A percentile compares a stretch with the other conserved stretches of the same genome.
Evolutionary conservation across 2,113 vertebrate genomes (phyloP).

Genomic region (Bos javanicus): DNA sequence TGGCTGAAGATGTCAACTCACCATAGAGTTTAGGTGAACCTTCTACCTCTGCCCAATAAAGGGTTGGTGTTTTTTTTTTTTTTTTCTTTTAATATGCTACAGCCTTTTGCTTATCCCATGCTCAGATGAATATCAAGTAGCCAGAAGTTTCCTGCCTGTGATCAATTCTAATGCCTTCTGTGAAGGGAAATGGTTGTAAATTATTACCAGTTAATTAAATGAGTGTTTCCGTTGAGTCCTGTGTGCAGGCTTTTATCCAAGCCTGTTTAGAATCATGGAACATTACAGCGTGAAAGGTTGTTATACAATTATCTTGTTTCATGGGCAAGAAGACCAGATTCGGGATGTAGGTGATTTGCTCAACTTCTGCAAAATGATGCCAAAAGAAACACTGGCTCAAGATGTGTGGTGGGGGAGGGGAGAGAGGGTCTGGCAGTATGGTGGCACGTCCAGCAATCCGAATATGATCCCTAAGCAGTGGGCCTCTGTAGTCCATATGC

Average conservation of each 20-base stretch:
- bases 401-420: background rate
- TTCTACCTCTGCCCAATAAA: slow-evolving; percentile 14
- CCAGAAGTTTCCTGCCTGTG: slow-evolving; percentile 62
- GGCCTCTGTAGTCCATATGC: fast-evolving
- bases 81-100: slow-evolving; percentile 3
- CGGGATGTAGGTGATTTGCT: background rate
- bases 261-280: slow-evolving; percentile 59
- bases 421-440: background rate
- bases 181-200: slow-evolving; percentile 64
- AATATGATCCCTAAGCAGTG: background rate
- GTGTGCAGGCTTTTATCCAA: slow-evolving; percentile 19
- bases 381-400: background rate
- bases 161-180: slow-evolving; percentile 71
- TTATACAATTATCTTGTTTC: background rate
- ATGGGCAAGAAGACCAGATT: background rate
- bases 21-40: background rate
- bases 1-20: background rate
- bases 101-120: background rate
- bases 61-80: background rate
- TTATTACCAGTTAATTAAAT: slow-evolving; percentile 69
- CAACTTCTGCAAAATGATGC: background rate
- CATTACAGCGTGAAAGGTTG: background rate
- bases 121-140: slow-evolving; percentile 45
- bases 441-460: fast-evolving
- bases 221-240: slow-evolving; percentile 55